Percentiles rank a stretch among this genome's conserved stretches.
Evolutionary conservation across 1,140 invertebrate genomes (phyloP).

Genomic region (Drosophila nikananu): DNA sequence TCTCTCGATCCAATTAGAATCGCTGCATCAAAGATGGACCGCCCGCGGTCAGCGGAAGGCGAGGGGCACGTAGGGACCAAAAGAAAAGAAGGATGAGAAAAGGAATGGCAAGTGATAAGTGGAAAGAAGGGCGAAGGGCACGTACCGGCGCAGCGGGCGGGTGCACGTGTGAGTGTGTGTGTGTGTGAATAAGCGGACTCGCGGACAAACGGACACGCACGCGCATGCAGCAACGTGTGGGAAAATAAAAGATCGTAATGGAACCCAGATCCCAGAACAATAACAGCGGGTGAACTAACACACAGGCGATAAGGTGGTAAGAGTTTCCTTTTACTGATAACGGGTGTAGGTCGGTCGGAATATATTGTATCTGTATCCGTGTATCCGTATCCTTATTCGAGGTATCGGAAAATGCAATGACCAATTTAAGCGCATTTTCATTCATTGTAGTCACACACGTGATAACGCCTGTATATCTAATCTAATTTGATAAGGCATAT

Average conservation of each 20-base stretch:
- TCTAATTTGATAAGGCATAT: neutral
- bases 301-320: neutral
- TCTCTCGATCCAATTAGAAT: constrained; percentile 27
- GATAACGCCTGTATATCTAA: neutral
- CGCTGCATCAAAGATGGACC: constrained; percentile 43
- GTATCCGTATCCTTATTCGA: too few species aligned
- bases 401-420: too few species aligned
- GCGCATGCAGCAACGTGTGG: constrained; percentile 38
- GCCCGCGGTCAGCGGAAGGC: constrained; percentile 19
- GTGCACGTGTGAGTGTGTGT: constrained; percentile 28
- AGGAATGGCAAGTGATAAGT: constrained; percentile 10
- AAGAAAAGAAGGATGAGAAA: neutral
- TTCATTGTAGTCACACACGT: neutral
- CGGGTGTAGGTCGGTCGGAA: too few species aligned
- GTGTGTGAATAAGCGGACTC: constrained; percentile 14
- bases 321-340: neutral
- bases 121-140: constrained; percentile 30
- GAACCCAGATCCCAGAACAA: neutral
- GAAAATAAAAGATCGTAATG: constrained; percentile 1
- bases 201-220: constrained; percentile 24
- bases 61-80: constrained; percentile 26
- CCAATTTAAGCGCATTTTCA: too few species aligned
- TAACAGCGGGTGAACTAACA: neutral
- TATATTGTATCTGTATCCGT: too few species aligned
- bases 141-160: constrained; percentile 39